Percentiles rank a stretch among this genome's conserved stretches.
Evolutionary conservation across 2,797 vertebrate species (phyloP).

Genomic region (Anabas testudineus): DNA sequence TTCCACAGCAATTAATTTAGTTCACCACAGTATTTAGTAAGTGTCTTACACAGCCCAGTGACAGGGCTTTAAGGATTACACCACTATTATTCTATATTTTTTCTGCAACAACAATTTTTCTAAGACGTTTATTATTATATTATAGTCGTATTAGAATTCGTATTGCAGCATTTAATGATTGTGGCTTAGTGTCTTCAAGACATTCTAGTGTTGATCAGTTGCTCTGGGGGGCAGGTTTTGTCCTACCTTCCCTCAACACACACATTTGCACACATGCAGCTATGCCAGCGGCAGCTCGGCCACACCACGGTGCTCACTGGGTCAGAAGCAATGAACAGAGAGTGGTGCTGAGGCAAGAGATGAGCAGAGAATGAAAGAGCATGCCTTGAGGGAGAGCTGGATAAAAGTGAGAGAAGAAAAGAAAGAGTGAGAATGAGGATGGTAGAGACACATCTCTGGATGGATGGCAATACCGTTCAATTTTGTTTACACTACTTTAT

Average conservation of each 20-base stretch:
- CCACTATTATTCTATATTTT: too few relatives aligned
- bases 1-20: too few relatives aligned
- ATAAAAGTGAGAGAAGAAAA: constrained; percentile 32
- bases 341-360: constrained; percentile 69
- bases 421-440: constrained; percentile 10
- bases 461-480: constrained; percentile 36
- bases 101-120: too few relatives aligned
- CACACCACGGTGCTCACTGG: constrained; percentile 69
- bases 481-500: constrained; percentile 63
- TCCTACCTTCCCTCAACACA: constrained; percentile 5
- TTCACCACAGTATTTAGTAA: too few relatives aligned
- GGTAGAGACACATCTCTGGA: constrained; percentile 21
- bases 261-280: constrained; percentile 22
- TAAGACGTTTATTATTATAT: too few relatives aligned
- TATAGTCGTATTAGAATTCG: too few relatives aligned
- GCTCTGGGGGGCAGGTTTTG: constrained; percentile 13
- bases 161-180: too few relatives aligned
- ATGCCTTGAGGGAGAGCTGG: constrained; percentile 51
- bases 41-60: too few relatives aligned
- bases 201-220: not conserved
- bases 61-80: too few relatives aligned
- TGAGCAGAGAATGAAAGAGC: constrained; percentile 43
- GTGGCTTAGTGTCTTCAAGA: too few relatives aligned
- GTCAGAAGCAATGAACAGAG: constrained; percentile 75
- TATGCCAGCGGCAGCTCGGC: constrained; percentile 26